phyloP scores from a whole-genome alignment of 2,888 invertebrate species.

The Elegia similella region DNA sequence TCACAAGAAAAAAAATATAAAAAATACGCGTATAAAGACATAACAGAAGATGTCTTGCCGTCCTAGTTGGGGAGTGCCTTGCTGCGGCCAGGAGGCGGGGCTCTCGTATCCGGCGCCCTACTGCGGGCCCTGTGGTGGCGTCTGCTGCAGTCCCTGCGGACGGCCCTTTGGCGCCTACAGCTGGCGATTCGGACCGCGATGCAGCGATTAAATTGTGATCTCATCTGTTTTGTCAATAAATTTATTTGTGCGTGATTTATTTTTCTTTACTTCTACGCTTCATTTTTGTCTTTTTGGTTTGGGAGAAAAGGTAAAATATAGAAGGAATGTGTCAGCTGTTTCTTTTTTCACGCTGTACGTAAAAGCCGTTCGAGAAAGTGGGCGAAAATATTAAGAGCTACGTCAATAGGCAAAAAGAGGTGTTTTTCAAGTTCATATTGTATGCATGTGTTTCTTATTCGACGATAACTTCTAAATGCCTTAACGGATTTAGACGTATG shows the following conservation, averaged over 20 bases:
- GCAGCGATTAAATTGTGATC: conserved; percentile 31
- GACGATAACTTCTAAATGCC: too few relatives aligned
- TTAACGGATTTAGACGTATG: too few relatives aligned
- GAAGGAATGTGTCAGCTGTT: too few relatives aligned
- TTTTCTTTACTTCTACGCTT: neutral
- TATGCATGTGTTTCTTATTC: too few relatives aligned
- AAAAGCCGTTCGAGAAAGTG: too few relatives aligned
- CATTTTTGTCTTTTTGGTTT: too few relatives aligned
- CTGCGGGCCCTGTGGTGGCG: conserved; percentile 35
- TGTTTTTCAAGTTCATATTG: too few relatives aligned
- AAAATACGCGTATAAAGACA: neutral
- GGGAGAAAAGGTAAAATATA: too few relatives aligned
- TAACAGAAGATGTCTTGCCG: neutral
- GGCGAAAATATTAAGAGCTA: too few relatives aligned
- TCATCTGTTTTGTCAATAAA: conserved; percentile 4
- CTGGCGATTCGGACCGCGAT: conserved; percentile 47
- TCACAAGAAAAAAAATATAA: neutral
- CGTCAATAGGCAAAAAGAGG: too few relatives aligned
- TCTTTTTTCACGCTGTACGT: too few relatives aligned
- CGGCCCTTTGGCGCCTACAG: conserved; percentile 63
- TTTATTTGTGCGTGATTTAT: conserved; percentile 9
- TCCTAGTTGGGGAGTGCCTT: conserved; percentile 5
- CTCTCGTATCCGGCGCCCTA: conserved; percentile 25
- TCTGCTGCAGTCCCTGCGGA: conserved; percentile 49
- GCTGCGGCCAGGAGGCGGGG: conserved; percentile 16